These are phyloP conservation scores for Salvelinus namaycush DNA, from an alignment of 2,113 vertebrate species.

Conservation along the genomic window DNA sequence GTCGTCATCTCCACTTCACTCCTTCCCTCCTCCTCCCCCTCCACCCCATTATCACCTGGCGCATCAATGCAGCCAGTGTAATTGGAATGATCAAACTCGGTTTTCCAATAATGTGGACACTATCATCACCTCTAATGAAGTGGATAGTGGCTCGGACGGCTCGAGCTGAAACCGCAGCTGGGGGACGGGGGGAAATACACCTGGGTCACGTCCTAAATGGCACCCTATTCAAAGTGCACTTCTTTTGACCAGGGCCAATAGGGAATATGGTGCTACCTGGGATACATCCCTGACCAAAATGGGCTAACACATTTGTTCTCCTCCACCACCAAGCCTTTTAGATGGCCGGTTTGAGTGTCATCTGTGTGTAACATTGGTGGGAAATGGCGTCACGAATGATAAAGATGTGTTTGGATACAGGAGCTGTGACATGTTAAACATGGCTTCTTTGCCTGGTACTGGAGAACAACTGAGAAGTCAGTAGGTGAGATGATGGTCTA, in stretches of 20 bases:
- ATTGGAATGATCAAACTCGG: slow-evolving; percentile 53
- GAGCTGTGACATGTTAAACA: too few species aligned
- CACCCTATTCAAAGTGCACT: not conserved
- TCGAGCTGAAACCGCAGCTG: not conserved
- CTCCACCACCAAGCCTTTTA: not conserved
- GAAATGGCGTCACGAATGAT: too few species aligned
- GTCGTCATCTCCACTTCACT: not conserved
- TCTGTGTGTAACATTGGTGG: too few species aligned
- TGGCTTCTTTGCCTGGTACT: too few species aligned
- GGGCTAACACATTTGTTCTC: not conserved
- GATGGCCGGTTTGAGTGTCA: not conserved
- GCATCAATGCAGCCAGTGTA: slow-evolving; percentile 46
- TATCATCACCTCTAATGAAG: slow-evolving; percentile 50
- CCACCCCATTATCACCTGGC: slow-evolving; percentile 42
- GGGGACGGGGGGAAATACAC: not conserved
- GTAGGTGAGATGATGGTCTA: too few species aligned
- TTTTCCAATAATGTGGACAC: slow-evolving; percentile 45
- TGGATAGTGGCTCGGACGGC: slow-evolving; percentile 6
- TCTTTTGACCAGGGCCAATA: not conserved
- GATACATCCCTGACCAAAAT: not conserved
- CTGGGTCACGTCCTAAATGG: too few species aligned
- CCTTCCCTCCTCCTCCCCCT: not conserved
- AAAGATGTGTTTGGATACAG: too few species aligned
- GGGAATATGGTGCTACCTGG: not conserved
- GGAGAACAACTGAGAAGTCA: too few species aligned